These are phyloP conservation scores for Calameuta filiformis DNA, from an alignment of 2,888 invertebrate species.

Conservation along the genomic window DNA sequence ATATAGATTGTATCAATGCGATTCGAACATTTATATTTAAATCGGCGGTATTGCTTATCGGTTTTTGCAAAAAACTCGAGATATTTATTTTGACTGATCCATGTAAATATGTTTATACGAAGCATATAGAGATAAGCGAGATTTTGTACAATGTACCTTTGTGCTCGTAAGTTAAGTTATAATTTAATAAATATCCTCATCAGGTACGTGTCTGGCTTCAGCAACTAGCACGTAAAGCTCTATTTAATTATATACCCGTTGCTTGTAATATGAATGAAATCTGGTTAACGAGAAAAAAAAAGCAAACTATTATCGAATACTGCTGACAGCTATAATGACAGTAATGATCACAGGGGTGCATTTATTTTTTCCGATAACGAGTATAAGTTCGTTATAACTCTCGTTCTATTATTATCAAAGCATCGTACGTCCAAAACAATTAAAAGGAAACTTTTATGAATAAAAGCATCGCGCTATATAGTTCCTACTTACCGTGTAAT, in stretches of 20 bases:
- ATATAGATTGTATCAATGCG: background rate
- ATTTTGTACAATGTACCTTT: conserved; percentile 46
- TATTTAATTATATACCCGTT: conserved; percentile 10
- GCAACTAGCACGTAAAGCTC: conserved; percentile 21
- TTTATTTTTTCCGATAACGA: background rate
- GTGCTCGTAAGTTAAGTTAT: conserved; percentile 33
- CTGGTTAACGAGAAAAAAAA: background rate
- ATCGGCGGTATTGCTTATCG: background rate
- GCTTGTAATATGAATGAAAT: too few relatives aligned
- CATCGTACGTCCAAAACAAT: background rate
- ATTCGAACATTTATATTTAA: background rate
- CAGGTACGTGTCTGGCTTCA: conserved; percentile 28
- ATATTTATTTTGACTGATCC: conserved; percentile 14
- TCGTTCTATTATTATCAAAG: background rate
- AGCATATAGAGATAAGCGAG: conserved; percentile 30
- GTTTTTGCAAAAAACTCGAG: background rate
- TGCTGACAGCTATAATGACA: background rate
- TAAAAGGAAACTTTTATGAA: background rate
- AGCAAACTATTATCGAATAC: background rate
- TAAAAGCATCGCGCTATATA: conserved; percentile 13
- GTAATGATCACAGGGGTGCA: background rate
- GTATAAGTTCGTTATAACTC: background rate
- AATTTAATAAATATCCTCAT: conserved; percentile 24
- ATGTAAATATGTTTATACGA: conserved; percentile 15
- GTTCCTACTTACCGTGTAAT: conserved; percentile 8